Conservation (phyloP, 2,113 vertebrate genomes). For the Hydrolagus affinis region DNA sequence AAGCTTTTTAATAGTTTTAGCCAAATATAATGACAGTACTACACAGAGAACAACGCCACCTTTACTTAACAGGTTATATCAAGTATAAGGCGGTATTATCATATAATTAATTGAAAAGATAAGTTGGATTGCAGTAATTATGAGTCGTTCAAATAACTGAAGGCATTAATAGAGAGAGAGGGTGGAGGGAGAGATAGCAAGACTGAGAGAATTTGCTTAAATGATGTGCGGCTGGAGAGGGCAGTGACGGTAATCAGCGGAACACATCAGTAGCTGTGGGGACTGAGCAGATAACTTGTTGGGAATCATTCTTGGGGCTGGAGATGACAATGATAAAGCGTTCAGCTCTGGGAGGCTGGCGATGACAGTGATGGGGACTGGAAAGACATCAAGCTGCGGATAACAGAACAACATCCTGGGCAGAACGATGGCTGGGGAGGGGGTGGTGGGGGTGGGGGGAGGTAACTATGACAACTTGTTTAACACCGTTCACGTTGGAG, state of each 20-base stretch:
- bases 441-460: background rate
- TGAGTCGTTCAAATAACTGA: slow-evolving; percentile 6
- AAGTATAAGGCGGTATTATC: background rate
- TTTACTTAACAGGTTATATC: background rate
- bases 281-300: slow-evolving; percentile 81
- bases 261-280: slow-evolving; percentile 71
- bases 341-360: slow-evolving; percentile 53
- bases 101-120: background rate
- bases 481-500: background rate
- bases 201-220: slow-evolving; percentile 65
- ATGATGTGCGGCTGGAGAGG: slow-evolving; percentile 63
- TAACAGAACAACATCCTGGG: slow-evolving; percentile 40
- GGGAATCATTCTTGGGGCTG: slow-evolving; percentile 62
- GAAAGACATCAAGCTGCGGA: slow-evolving; percentile 55
- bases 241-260: slow-evolving; percentile 75
- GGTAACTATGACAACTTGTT: slow-evolving; percentile 11
- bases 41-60: background rate
- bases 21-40: background rate
- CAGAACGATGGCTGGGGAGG: background rate
- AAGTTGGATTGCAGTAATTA: background rate
- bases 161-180: slow-evolving; percentile 50
- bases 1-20: background rate
- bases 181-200: slow-evolving; percentile 67
- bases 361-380: slow-evolving; percentile 56
- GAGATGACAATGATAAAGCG: slow-evolving; percentile 60